Percentiles rank a stretch among this genome's conserved stretches.
Conservation (phyloP, 2,888 invertebrate species). For the Athetis lepigone region DNA sequence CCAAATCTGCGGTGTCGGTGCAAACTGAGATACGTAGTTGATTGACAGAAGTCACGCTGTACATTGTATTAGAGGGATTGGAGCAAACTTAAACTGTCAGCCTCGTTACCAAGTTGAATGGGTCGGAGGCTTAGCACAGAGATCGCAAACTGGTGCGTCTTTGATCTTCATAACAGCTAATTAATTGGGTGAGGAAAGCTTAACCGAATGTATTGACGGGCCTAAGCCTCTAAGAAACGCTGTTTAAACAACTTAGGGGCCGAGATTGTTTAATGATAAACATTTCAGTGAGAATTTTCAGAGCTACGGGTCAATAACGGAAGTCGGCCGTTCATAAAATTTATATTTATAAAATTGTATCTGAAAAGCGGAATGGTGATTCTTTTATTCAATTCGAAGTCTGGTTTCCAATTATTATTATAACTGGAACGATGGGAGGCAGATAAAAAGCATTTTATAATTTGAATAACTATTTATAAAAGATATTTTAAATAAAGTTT, state of each 20-base stretch:
- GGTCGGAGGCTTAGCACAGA: slow-evolving; percentile 77
- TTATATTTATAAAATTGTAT: slow-evolving; percentile 56
- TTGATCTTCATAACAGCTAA: slow-evolving; percentile 87
- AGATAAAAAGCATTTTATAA: slow-evolving; percentile 53
- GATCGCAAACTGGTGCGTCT: slow-evolving; percentile 80
- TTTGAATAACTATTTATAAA: slow-evolving; percentile 38
- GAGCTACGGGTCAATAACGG: slow-evolving; percentile 51
- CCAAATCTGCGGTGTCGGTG: slow-evolving; percentile 69
- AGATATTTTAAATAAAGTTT: slow-evolving; percentile 10
- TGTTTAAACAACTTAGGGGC: slow-evolving; percentile 70
- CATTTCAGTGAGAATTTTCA: slow-evolving; percentile 57
- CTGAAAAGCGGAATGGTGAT: slow-evolving; percentile 50
- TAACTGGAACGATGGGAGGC: slow-evolving; percentile 45
- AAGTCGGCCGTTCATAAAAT: slow-evolving; percentile 49
- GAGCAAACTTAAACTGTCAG: slow-evolving; percentile 84
- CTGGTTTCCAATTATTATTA: slow-evolving; percentile 63
- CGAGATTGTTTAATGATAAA: slow-evolving; percentile 74
- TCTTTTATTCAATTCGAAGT: slow-evolving; percentile 54
- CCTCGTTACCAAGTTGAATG: slow-evolving; percentile 81
- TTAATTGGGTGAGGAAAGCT: slow-evolving; percentile 85
- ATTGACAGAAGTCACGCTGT: slow-evolving; percentile 83
- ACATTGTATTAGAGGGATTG: slow-evolving; percentile 78
- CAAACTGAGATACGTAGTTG: slow-evolving; percentile 77
- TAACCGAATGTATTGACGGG: slow-evolving; percentile 81
- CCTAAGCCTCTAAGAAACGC: slow-evolving; percentile 62